Conservation (phyloP, 2,888 invertebrate species). For the Resseliella maxima region DNA sequence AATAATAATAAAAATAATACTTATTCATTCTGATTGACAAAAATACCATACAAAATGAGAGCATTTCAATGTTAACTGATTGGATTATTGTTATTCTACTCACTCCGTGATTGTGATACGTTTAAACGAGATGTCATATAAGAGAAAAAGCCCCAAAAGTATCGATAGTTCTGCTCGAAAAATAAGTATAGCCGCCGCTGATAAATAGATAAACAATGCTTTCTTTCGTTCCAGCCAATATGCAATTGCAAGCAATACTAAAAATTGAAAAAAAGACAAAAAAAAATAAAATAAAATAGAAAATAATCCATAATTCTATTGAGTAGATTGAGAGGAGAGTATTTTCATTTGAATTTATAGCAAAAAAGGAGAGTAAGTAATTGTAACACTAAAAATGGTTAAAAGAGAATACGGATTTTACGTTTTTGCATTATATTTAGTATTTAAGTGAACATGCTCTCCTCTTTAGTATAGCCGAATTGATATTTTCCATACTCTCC, state of each 20-base stretch:
- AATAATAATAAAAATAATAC: no score
- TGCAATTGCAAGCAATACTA: constrained; percentile 86
- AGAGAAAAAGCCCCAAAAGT: constrained; percentile 85
- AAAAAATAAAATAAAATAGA: constrained; percentile 59
- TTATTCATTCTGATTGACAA: constrained; percentile 54
- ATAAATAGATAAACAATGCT: constrained; percentile 80
- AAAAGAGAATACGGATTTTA: no score
- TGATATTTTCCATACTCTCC: no score
- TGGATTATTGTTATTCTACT: constrained; percentile 61
- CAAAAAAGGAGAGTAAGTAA: no score
- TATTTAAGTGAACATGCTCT: no score
- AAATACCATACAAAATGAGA: neutral
- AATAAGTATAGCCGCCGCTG: constrained; percentile 89
- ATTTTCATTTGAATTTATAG: no score
- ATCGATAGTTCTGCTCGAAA: constrained; percentile 91
- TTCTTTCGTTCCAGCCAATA: constrained; percentile 85
- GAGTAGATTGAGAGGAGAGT: no score
- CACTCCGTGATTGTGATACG: constrained; percentile 78
- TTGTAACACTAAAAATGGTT: no score
- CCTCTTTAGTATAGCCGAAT: no score
- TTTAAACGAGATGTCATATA: constrained; percentile 80
- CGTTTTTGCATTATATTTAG: no score
- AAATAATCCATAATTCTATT: no score
- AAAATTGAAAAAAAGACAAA: no score
- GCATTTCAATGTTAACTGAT: neutral